These are phyloP conservation scores for Oryzias javanicus DNA, from an alignment of 2,113 vertebrate genomes.

Conservation along the genomic window DNA sequence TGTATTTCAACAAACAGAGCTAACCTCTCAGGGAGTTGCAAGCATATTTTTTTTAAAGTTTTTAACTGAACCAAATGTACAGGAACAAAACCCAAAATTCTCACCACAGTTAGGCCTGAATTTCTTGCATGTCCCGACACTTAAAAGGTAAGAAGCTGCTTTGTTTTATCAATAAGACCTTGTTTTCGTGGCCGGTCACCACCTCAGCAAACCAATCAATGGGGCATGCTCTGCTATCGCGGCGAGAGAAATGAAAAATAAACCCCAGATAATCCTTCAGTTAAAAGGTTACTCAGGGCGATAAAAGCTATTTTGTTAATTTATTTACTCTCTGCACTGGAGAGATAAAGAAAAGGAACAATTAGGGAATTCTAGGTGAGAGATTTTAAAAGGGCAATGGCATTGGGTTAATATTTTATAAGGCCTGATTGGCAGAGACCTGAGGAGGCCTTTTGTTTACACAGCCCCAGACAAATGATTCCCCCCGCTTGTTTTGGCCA, in stretches of 20 bases:
- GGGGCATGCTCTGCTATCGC: constrained; percentile 96
- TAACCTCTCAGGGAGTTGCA: constrained; percentile 62
- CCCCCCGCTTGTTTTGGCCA: constrained; percentile 78
- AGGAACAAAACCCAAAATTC: constrained; percentile 10
- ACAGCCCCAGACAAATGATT: constrained; percentile 75
- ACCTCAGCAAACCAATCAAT: constrained; percentile 98
- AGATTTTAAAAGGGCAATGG: constrained; percentile 99
- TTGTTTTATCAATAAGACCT: constrained; percentile 89
- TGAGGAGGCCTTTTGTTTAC: constrained; percentile 81
- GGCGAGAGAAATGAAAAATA: constrained; percentile 99
- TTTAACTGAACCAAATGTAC: constrained; percentile 57
- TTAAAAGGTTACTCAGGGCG: constrained; percentile 99
- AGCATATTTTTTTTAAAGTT: constrained; percentile 57
- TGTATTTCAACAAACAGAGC: constrained; percentile 60
- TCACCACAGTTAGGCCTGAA: constrained; percentile 51
- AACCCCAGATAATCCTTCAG: constrained; percentile 99
- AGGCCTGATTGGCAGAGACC: constrained; percentile 88
- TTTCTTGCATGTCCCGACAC: constrained; percentile 71
- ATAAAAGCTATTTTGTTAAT: constrained; percentile 99
- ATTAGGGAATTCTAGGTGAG: constrained; percentile 99
- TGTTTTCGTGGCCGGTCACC: constrained; percentile 98
- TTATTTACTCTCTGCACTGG: constrained; percentile 99
- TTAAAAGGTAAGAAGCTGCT: constrained; percentile 71
- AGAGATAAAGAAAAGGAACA: constrained; percentile 99
- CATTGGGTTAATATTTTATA: constrained; percentile 96